Evolutionary conservation across 2,888 invertebrate species (phyloP).

Genomic region (Tenthredo mesomela): DNA sequence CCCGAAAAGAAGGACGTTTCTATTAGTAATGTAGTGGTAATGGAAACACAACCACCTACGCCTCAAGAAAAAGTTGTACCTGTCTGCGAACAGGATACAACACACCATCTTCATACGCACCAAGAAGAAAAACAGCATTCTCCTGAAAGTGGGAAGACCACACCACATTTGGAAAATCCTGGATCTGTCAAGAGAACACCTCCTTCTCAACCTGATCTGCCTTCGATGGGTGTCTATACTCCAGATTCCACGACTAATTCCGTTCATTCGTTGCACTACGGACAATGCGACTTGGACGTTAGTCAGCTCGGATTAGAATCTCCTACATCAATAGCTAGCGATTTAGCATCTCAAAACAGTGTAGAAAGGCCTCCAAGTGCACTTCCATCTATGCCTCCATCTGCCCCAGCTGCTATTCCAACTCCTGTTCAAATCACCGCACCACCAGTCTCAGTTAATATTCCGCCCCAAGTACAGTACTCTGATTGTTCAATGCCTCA

Average conservation of each 20-base stretch:
- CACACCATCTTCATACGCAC: slow-evolving; percentile 64
- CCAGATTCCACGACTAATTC: slow-evolving; percentile 92
- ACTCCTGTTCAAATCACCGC: slow-evolving; percentile 67
- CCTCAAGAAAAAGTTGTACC: slow-evolving; percentile 64
- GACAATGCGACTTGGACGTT: slow-evolving; percentile 91
- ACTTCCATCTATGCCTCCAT: slow-evolving; percentile 76
- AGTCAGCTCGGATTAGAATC: slow-evolving; percentile 92
- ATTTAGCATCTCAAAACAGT: slow-evolving; percentile 88
- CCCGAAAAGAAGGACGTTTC: slow-evolving; percentile 47
- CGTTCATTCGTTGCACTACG: slow-evolving; percentile 89
- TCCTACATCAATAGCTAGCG: slow-evolving; percentile 92
- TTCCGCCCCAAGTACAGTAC: slow-evolving; percentile 78
- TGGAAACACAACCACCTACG: slow-evolving; percentile 58
- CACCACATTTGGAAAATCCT: slow-evolving; percentile 77
- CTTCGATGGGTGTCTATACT: slow-evolving; percentile 93
- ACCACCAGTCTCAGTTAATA: slow-evolving; percentile 64
- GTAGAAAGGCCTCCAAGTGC: slow-evolving; percentile 84
- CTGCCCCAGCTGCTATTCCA: slow-evolving; percentile 65
- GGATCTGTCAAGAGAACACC: slow-evolving; percentile 79
- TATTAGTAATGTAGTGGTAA: background rate
- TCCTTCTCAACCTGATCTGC: slow-evolving; percentile 81
- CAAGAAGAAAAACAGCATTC: slow-evolving; percentile 74
- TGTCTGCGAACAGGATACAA: slow-evolving; percentile 60
- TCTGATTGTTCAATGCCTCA: slow-evolving; percentile 88
- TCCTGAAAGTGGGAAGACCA: slow-evolving; percentile 77